phyloP scores from a whole-genome alignment of 2,888 invertebrate species.

The Hipparchia semele region DNA sequence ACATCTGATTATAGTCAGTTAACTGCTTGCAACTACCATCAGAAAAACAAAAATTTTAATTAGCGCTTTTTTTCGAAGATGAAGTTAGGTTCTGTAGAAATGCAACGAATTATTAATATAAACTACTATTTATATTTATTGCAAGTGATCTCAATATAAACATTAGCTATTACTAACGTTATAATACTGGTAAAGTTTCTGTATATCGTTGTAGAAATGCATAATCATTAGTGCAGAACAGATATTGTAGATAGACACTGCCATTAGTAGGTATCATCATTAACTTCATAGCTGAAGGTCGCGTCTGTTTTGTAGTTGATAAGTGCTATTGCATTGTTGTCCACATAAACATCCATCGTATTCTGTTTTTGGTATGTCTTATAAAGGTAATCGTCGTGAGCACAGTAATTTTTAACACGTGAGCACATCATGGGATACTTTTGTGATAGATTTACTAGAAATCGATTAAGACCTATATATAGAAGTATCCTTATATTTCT shows the following conservation, averaged over 20 bases:
- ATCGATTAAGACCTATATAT: neutral
- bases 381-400: neutral
- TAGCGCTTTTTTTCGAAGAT: too few relatives aligned
- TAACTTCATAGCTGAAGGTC: conserved; percentile 7
- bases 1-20: too few relatives aligned
- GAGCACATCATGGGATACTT: neutral
- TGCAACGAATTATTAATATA: too few relatives aligned
- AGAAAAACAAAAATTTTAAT: too few relatives aligned
- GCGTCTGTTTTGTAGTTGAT: neutral
- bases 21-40: too few relatives aligned
- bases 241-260: neutral
- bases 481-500: too few relatives aligned
- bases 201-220: neutral
- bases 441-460: neutral
- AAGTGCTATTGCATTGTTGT: neutral
- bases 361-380: neutral
- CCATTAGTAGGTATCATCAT: conserved; percentile 12
- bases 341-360: neutral
- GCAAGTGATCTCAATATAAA: too few relatives aligned
- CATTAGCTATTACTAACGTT: too few relatives aligned
- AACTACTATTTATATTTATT: too few relatives aligned
- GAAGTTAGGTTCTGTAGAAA: too few relatives aligned
- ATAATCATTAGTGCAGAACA: neutral
- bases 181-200: too few relatives aligned
- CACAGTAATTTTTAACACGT: neutral